Evolutionary conservation across 2,888 invertebrate genomes (phyloP), one percentile per base, ranked within the genome.

Genomic region (Neoaliturus tenellus): DNA sequence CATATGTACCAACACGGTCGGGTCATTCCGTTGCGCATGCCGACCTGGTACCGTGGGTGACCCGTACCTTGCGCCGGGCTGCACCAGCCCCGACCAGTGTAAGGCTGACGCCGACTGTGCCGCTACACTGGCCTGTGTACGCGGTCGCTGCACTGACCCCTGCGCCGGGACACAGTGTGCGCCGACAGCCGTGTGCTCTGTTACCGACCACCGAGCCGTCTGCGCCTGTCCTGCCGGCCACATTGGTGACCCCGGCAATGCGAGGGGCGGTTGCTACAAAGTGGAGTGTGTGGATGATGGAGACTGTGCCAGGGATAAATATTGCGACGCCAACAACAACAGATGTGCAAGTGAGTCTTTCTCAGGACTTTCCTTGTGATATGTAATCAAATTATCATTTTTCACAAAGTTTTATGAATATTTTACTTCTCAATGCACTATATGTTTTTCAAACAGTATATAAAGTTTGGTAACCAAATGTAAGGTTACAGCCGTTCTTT

Each of bases 181-280:
- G 0, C 91, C 93, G 1, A 95, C 96, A 89, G 96, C 97, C 0
- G 88, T 93, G 55, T 98, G 98, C 89, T 93, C 93, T 44, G 94
- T 95, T 0, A 91, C 93, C 28, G 94, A 95, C 85, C 97, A 97
- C 88, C 92, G 91, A 80, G 93, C 96, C 0, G 91, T 93, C 28
- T 98, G 97, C 89, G 92, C 93, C 44, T 98, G 98, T 89, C 95
- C 96, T 51, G 93, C 94, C 84, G 97, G 97, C 25, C 95, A 95
- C 89, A 92, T 97, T 39, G 98, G 98, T 10, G 96, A 97, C 91
- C 95, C 96, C 4, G 92, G 93, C 82, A 96, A 96, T 88, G 91
- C 92, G 81, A 93, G 93, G 80, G 93, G 96, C 80, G 98, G 98
- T 44, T 98, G 97, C 89, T 97, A 96, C 90, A 96, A 95, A 91